A percentile compares a stretch with the other conserved stretches of the same genome.
Conservation (phyloP, 2,888 invertebrate genomes). For the Melipona beecheii region DNA sequence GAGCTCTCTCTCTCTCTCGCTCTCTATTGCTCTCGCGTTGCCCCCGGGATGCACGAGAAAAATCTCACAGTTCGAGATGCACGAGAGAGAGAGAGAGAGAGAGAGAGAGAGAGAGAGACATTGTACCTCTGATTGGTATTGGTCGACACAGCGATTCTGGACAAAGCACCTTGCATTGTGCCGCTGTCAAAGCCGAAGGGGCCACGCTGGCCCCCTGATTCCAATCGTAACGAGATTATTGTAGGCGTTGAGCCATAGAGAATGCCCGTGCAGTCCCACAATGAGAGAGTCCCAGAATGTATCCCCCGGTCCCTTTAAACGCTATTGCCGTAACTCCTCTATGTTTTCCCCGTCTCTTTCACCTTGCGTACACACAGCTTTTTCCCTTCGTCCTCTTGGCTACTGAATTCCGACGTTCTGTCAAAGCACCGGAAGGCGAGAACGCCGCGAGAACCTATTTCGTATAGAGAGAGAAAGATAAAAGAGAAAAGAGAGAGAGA, state of each 20-base stretch:
- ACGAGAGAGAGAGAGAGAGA: constrained; percentile 35
- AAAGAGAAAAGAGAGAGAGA: too few relatives aligned
- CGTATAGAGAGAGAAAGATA: neutral
- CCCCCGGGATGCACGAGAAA: constrained; percentile 63
- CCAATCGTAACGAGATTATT: constrained; percentile 82
- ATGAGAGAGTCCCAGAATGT: constrained; percentile 62
- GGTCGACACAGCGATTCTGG: constrained; percentile 63
- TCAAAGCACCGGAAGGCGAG: constrained; percentile 74
- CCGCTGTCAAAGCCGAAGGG: constrained; percentile 75
- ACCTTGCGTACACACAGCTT: constrained; percentile 28
- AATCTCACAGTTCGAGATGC: constrained; percentile 73
- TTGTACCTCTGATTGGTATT: constrained; percentile 61
- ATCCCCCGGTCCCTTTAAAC: constrained; percentile 56
- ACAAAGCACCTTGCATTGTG: constrained; percentile 83
- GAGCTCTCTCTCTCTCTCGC: constrained; percentile 20
- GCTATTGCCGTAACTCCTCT: constrained; percentile 70
- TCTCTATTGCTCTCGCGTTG: constrained; percentile 34
- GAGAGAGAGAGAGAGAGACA: constrained; percentile 48
- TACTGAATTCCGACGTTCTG: constrained; percentile 36
- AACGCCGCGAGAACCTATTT: neutral
- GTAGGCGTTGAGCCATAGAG: constrained; percentile 80
- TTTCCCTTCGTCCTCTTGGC: constrained; percentile 2
- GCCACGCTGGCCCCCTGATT: constrained; percentile 68
- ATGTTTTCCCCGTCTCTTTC: constrained; percentile 50
- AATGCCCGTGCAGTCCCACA: constrained; percentile 68